Conservation (phyloP, 2,113 vertebrate genomes). For the Pipra filicauda region DNA sequence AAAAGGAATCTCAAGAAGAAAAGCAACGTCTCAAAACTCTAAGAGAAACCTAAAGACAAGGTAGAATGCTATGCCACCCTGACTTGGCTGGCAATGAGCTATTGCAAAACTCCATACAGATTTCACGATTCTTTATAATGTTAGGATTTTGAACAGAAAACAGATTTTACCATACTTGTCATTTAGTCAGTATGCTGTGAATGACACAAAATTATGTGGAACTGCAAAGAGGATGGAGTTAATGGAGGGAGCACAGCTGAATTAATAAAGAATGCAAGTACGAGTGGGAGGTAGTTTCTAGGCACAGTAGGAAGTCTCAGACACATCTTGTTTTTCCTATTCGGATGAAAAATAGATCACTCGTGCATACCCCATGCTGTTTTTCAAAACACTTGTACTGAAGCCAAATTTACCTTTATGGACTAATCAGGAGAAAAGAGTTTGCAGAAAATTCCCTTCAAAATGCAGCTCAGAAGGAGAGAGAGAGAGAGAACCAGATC, state of each 20-base stretch:
- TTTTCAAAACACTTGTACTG: slow-evolving; percentile 21
- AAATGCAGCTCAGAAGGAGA: not conserved
- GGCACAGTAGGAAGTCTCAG: not conserved
- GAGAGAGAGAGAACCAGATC: not conserved
- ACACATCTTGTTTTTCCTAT: slow-evolving; percentile 16
- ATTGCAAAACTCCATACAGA: not conserved
- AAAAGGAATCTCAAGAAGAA: not conserved
- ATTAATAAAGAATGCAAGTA: slow-evolving; percentile 4
- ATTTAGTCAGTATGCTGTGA: not conserved
- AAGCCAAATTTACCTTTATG: slow-evolving; percentile 17
- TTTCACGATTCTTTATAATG: not conserved
- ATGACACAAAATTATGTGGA: not conserved
- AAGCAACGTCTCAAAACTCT: not conserved
- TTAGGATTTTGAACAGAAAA: not conserved
- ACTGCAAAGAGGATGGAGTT: not conserved
- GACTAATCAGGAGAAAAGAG: slow-evolving; percentile 1
- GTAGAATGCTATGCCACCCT: fast-evolving
- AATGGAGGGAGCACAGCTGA: not conserved
- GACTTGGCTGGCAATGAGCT: not conserved
- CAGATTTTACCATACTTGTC: not conserved
- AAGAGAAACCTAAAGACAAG: not conserved
- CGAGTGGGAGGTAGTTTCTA: not conserved
- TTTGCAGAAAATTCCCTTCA: not conserved
- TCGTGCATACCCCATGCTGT: not conserved
- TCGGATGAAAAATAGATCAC: slow-evolving; percentile 49